Evolutionary conservation across 2,113 vertebrate species (phyloP), one percentile per base, ranked within the genome.

Genomic region (Percopsis transmontana): DNA sequence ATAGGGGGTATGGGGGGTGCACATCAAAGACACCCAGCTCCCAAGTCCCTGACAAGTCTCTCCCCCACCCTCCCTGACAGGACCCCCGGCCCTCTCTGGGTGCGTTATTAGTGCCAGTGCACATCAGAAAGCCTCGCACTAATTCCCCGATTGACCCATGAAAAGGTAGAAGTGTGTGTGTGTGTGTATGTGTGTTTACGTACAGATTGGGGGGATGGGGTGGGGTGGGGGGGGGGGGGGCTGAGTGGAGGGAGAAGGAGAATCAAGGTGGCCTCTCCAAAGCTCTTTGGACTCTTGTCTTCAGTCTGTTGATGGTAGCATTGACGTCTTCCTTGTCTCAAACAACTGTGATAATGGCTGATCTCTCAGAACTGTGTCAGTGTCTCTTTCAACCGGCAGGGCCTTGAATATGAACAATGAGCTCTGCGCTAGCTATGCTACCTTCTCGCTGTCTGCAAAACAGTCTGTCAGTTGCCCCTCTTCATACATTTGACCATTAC

Each of bases 1-100:
- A 61, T 68, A n/a, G n/a, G 47, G 4, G 47, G 52, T 24, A 27
- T 63, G 47, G 47, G 15, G 39, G 27, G 67, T 39, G 39, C 40
- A 84, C 72, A 76, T 81, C 75, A 81, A 85, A 81, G 82, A 38
- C 42, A 16, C 16, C 55, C 59, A 16, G 24, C 62, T 48, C 60
- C 66, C 21, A 40, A 53, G 62, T 58, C 58, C 40, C n/a, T n/a
- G n/a, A n/a, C n/a, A n/a, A n/a, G n/a, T n/a, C n/a, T n/a, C n/a
- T n/a, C 39, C n/a, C 24, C 39, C 61, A 58, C 61, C 54, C 33
- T 19, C 55, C 60, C 54, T 8, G 24, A 24, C 44, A 41, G 27
- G 8, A 20, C 14, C 39, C 65, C 63, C 60, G 55, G 40, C 47
- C 45, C 47, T 45, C 66, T 64, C 65, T 59, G 27, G 27, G 27